These are phyloP conservation scores for Raphicerus campestris DNA, from an alignment of 2,113 vertebrate species.

Conservation along the genomic window DNA sequence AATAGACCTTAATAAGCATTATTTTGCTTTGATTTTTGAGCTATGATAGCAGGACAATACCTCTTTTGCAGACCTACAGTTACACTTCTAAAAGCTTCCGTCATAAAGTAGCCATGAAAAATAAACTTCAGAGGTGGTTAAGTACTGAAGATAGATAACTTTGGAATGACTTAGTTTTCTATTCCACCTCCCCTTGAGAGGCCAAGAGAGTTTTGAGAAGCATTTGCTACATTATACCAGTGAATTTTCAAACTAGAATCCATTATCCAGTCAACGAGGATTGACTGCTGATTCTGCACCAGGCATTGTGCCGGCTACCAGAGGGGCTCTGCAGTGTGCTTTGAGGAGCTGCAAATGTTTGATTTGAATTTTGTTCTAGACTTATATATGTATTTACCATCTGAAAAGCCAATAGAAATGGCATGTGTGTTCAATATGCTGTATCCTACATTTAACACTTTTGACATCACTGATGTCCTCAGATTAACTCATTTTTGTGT, in stretches of 20 bases:
- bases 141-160: neutral
- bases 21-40: neutral
- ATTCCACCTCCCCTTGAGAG: neutral
- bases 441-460: neutral
- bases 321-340: neutral
- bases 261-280: neutral
- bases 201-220: neutral
- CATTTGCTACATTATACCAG: neutral
- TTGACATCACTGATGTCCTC: neutral
- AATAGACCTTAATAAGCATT: neutral
- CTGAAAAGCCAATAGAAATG: neutral
- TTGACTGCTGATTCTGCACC: neutral
- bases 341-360: neutral
- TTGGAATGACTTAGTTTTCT: neutral
- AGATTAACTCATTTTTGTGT: neutral
- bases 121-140: neutral
- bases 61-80: neutral
- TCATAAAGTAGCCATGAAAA: neutral
- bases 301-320: neutral
- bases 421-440: neutral
- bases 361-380: slow-evolving; percentile 17
- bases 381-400: neutral
- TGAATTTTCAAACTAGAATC: slow-evolving; percentile 17
- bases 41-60: neutral
- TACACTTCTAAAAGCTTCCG: neutral